These are phyloP conservation scores for Chitala chitala DNA, from an alignment of 2,113 vertebrate species.

Conservation along the genomic window DNA sequence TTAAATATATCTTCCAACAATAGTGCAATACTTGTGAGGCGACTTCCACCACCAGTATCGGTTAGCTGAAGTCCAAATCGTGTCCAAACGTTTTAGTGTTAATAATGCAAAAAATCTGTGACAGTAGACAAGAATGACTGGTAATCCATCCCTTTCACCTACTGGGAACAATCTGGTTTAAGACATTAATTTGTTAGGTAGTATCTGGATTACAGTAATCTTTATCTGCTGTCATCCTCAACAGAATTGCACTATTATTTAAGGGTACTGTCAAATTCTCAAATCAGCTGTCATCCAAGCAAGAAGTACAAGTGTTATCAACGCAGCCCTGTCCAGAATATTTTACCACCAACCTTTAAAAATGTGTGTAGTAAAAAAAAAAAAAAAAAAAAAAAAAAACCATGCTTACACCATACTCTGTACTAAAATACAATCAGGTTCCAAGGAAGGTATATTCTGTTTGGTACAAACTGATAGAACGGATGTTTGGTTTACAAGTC, in stretches of 20 bases:
- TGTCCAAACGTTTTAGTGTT: neutral
- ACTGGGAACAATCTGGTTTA: neutral
- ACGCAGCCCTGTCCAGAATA: constrained; percentile 10
- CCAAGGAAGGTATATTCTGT: constrained; percentile 24
- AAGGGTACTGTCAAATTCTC: neutral
- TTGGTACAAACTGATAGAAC: constrained; percentile 17
- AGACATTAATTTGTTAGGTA: neutral
- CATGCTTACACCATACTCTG: neutral
- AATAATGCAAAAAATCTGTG: neutral
- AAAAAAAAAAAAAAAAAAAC: constrained; percentile 4
- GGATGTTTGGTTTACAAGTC: constrained; percentile 20
- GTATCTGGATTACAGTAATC: neutral
- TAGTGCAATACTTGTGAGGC: constrained; percentile 29
- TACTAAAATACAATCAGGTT: constrained; percentile 19
- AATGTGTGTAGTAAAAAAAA: constrained; percentile 20
- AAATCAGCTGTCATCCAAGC: neutral
- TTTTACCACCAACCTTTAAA: constrained; percentile 11
- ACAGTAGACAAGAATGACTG: neutral
- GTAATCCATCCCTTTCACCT: neutral
- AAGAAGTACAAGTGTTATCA: constrained; percentile 13
- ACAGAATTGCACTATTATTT: constrained; percentile 10
- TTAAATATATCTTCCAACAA: constrained; percentile 11
- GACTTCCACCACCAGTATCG: neutral
- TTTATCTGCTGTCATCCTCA: neutral
- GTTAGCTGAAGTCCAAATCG: too few species aligned